Percentiles rank a stretch among this genome's conserved stretches.
Evolutionary conservation across 2,113 vertebrate genomes (phyloP).

Genomic region (Corydoras sp.): DNA sequence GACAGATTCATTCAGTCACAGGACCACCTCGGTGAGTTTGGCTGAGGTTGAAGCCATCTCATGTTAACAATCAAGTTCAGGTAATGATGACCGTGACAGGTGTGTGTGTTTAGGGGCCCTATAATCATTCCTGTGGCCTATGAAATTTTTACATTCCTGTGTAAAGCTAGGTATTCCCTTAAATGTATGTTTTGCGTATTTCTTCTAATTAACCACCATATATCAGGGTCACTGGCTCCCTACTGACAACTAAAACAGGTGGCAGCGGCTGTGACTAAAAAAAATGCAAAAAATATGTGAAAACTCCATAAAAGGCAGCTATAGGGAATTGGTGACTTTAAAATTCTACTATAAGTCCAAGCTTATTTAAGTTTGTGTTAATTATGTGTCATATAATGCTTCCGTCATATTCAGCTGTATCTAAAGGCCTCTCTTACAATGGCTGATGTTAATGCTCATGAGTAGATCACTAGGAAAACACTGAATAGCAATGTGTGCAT

Average conservation of each 20-base stretch:
- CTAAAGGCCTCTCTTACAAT: no score
- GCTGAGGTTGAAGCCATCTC: slow-evolving; percentile 20
- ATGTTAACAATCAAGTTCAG: slow-evolving; percentile 36
- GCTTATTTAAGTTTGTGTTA: no score
- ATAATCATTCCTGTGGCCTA: not conserved
- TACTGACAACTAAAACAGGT: not conserved
- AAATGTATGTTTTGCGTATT: not conserved
- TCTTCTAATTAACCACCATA: not conserved
- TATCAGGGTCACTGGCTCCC: not conserved
- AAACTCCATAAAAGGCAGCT: no score
- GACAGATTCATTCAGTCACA: slow-evolving; percentile 44
- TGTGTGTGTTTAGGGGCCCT: not conserved
- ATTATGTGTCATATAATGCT: no score
- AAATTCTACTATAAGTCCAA: no score
- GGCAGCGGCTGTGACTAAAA: not conserved
- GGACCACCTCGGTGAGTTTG: slow-evolving; percentile 24
- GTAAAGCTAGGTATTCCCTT: not conserved
- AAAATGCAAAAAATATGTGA: no score
- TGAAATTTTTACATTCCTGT: slow-evolving; percentile 5
- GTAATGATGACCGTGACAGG: not conserved
- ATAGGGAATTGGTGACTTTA: no score
- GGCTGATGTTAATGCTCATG: no score
- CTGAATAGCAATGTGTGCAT: no score
- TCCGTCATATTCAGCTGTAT: no score
- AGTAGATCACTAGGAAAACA: no score